Base-by-base conservation (phyloP, 1,140 invertebrate genomes). In the Fopius arisanus region DNA sequence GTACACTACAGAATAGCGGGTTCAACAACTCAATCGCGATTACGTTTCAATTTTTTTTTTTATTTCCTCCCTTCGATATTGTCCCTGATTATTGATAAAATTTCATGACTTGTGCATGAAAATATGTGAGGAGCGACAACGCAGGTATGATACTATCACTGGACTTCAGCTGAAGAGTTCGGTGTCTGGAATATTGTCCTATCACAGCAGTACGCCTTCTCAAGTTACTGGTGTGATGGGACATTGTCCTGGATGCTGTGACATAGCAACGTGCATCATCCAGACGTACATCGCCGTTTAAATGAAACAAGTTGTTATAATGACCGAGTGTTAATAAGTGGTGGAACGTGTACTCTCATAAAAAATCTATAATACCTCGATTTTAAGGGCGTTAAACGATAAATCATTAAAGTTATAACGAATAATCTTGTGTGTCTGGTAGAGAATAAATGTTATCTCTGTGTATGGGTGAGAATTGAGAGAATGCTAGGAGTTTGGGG, bases 181-280 rank as follows among this genome's bases (percentile, higher is more conserved):
- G 89, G 81, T 79, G 86, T 88, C 92, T 90, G 89, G 93, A 91
- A 95, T 96, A 96, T 96, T 96, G 94, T 96, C 94, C 93, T 95
- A 94, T 95, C 94, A 96, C 94, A 96, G 94, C 94, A 96, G 94
- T 96, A 95, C 91, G 90, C 89, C 85, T 86, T 86, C 86, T 85
- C 84, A 82, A 87, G 87, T 89, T 95, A 95, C 94, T 95, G 94
- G 93, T 95, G 93, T 91, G 90, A 89, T 93, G 91, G 94, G 94
- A 94, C 94, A 96, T 87, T 94, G 90, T 90, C 90, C 92, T 91
- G 84, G 89, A 88, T 86, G 81, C 87, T 80, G 82, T 85, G 75
- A 81, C 80, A 84, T 81, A 78, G 76, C 68, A 75, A 76, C 83
- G 29, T 75, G 9, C 69, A 48, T 29, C 62, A 62, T 65, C 26